Evolutionary conservation across 2,113 vertebrate genomes (phyloP).

Genomic region (Prolemur simus): DNA sequence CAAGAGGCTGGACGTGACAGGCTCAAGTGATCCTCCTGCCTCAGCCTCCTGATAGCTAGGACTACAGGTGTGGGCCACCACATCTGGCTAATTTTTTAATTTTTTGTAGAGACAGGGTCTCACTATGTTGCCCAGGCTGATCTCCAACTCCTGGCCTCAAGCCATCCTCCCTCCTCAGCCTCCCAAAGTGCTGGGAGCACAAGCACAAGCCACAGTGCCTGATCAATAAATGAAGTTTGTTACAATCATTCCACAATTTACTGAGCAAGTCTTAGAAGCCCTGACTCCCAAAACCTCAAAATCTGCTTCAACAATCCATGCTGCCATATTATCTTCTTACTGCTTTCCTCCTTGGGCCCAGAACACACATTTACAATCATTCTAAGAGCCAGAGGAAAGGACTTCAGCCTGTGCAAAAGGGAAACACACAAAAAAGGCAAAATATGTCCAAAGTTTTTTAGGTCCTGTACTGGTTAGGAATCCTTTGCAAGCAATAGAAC

Average conservation of each 20-base stretch:
- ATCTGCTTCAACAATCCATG: background rate
- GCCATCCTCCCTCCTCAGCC: no score
- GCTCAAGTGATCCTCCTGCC: no score
- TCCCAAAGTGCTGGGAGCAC: no score
- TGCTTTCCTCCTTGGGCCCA: background rate
- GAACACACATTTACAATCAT: background rate
- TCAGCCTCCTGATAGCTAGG: no score
- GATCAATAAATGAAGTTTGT: background rate
- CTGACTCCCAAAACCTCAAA: background rate
- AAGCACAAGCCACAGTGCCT: no score
- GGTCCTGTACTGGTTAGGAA: background rate
- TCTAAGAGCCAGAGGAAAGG: background rate
- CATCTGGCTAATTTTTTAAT: no score
- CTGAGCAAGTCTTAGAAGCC: background rate
- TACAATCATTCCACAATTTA: background rate
- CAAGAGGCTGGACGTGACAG: no score
- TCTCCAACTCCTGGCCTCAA: no score
- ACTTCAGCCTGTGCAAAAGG: background rate
- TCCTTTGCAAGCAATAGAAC: background rate
- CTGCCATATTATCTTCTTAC: background rate
- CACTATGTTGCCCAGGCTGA: no score
- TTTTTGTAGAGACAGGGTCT: no score
- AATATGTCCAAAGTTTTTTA: background rate
- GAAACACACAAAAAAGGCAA: background rate
- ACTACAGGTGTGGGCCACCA: no score